Conservation (phyloP, 1,140 invertebrate species). For the Drosophila tristis region DNA sequence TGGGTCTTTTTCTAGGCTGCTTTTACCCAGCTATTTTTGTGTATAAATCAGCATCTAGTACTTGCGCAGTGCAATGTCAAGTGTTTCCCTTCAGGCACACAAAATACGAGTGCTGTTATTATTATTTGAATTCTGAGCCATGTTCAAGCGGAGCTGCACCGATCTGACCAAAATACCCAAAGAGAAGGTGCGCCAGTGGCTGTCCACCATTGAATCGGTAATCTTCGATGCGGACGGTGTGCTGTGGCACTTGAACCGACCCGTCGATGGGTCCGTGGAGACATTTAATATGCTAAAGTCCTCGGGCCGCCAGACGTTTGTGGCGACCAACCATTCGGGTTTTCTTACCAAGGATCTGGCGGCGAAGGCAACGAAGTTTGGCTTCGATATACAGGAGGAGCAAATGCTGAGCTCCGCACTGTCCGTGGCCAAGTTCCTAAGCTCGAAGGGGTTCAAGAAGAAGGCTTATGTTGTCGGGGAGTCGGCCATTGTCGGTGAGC, state of each 20-base stretch:
- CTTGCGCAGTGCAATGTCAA: no score
- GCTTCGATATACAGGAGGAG: slow-evolving; percentile 6
- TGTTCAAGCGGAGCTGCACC: slow-evolving; percentile 58
- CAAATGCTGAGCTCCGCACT: slow-evolving; percentile 17
- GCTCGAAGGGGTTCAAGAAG: slow-evolving; percentile 42
- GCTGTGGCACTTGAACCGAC: slow-evolving; percentile 43
- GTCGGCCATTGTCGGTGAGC: slow-evolving; percentile 26
- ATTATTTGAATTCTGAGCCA: neutral
- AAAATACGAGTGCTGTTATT: neutral
- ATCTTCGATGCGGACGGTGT: slow-evolving; percentile 69
- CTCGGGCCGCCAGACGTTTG: slow-evolving; percentile 22
- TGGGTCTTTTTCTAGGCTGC: no score
- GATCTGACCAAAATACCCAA: slow-evolving; percentile 49
- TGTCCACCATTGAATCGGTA: slow-evolving; percentile 41
- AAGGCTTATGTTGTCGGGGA: slow-evolving; percentile 60
- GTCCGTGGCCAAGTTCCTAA: slow-evolving; percentile 43
- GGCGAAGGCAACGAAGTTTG: slow-evolving; percentile 35
- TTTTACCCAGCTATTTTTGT: no score
- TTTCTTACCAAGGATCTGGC: neutral
- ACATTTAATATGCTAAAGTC: slow-evolving; percentile 37
- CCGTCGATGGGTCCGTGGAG: slow-evolving; percentile 36
- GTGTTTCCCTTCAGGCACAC: neutral
- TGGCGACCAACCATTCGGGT: slow-evolving; percentile 51
- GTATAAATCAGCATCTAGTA: no score
- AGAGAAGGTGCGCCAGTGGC: slow-evolving; percentile 52